Conservation (phyloP, 2,888 invertebrate species). For the Clunio marinus region DNA sequence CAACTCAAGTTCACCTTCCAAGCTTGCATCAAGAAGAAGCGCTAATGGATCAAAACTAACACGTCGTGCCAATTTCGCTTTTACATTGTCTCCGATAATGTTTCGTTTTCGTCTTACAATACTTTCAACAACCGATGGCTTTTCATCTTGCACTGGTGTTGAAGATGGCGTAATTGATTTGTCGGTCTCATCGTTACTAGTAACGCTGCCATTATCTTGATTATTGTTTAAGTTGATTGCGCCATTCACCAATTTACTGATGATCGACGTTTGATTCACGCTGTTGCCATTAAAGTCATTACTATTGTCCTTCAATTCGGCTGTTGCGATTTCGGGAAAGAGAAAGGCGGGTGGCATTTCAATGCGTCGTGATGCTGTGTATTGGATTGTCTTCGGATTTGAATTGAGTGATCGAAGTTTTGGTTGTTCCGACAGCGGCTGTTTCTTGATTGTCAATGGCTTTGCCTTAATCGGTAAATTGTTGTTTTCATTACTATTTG, state of each 20-base stretch:
- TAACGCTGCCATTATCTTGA: constrained; percentile 40
- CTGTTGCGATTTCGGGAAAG: constrained; percentile 68
- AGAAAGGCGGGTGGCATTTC: constrained; percentile 80
- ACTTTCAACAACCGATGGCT: constrained; percentile 45
- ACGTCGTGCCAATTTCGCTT: constrained; percentile 69
- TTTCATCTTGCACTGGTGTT: constrained; percentile 41
- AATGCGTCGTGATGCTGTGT: constrained; percentile 63
- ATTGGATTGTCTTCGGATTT: constrained; percentile 58
- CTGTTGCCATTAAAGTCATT: constrained; percentile 39
- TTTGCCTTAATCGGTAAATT: constrained; percentile 69
- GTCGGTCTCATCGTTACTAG: constrained; percentile 48
- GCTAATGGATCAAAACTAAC: constrained; percentile 98
- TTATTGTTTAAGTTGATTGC: constrained; percentile 2
- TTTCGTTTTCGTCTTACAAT: constrained; percentile 65
- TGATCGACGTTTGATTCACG: constrained; percentile 25
- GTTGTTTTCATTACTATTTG: constrained; percentile 44
- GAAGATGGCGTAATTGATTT: constrained; percentile 42
- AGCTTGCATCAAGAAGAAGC: constrained; percentile 89
- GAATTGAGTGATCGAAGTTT: constrained; percentile 62
- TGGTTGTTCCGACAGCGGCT: constrained; percentile 74
- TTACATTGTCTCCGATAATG: constrained; percentile 55
- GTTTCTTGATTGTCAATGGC: constrained; percentile 77
- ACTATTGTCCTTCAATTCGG: constrained; percentile 54
- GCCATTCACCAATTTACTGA: constrained; percentile 31
- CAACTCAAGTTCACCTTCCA: constrained; percentile 96